phyloP scores from a whole-genome alignment of 1,140 invertebrate species.

The Ips typographus region DNA sequence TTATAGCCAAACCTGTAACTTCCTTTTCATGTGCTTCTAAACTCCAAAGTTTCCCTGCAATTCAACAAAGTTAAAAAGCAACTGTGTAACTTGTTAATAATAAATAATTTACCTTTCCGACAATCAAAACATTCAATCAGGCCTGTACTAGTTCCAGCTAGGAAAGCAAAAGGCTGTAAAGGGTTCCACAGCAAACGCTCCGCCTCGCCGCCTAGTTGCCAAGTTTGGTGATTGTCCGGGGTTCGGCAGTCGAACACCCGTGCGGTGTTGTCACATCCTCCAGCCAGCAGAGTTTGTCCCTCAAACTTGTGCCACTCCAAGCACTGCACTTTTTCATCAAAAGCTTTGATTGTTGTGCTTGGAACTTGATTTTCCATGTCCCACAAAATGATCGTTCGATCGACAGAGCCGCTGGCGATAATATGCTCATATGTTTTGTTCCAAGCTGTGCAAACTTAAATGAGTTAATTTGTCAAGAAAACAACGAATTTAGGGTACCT shows the following conservation, averaged over 20 bases:
- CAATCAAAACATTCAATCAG: slow-evolving; percentile 78
- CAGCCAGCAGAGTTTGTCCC: slow-evolving; percentile 73
- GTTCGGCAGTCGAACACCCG: slow-evolving; percentile 79
- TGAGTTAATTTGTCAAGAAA: background rate
- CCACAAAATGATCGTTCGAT: slow-evolving; percentile 88
- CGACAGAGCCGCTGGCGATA: slow-evolving; percentile 89
- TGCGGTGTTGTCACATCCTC: slow-evolving; percentile 64
- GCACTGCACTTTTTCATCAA: slow-evolving; percentile 82
- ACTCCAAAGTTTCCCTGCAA: slow-evolving; percentile 70
- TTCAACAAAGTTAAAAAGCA: background rate
- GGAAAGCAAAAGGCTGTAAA: slow-evolving; percentile 70
- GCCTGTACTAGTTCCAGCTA: slow-evolving; percentile 79
- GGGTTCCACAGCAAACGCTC: slow-evolving; percentile 88
- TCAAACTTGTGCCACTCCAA: slow-evolving; percentile 86
- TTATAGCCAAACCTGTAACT: slow-evolving; percentile 74
- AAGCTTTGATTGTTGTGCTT: slow-evolving; percentile 71
- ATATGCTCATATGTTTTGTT: slow-evolving; percentile 79
- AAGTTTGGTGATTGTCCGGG: slow-evolving; percentile 65
- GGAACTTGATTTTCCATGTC: slow-evolving; percentile 80
- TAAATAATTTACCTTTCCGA: slow-evolving; percentile 55
- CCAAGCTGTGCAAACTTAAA: slow-evolving; percentile 68
- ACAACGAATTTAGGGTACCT: slow-evolving; percentile 1
- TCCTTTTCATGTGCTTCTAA: slow-evolving; percentile 78
- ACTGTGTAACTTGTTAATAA: background rate
- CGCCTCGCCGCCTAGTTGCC: slow-evolving; percentile 77